Base-by-base conservation (phyloP, 2,797 vertebrate species). In the Diplodus puntazzo region DNA sequence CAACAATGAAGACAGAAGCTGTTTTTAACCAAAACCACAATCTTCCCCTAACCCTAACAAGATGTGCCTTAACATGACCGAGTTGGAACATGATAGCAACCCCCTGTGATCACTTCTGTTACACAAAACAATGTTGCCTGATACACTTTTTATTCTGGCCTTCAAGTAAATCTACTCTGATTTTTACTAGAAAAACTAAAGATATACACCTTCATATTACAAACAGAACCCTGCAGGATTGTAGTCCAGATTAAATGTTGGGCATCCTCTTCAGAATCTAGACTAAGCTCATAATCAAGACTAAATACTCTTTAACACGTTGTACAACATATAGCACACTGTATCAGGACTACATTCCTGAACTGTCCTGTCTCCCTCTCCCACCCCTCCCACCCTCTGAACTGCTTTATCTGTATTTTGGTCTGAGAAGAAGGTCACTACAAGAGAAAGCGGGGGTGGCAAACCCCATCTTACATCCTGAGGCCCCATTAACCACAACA, bases 391-490 rank as follows among this genome's bases (percentile, higher is more conserved):
- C 18, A 52, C 30, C 45, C 30, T 20, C 57, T 42, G 12, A 39
- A 5, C 9, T 21, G 3, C 53, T 42, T 17, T 69, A 16, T 65
- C 27, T 79, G 50, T 75, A 48, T 75, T 68, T 62, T 25, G 27
- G 13, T 52, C 68, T 50, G 57, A 70, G 59, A 57, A 65, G 30
- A 62, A 65, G 43, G 34, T 39, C 63, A n/a, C 23, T 53, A 30
- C 12, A 27, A 65, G 63, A 23, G 34, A 63, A 46, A 53, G 52
- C 1, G 58, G 73, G 73, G 73, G 53, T 61, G 69, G 52, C 66
- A 42, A 30, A 61, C 46, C 62, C 63, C 45, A 75, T 60, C 17
- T 68, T 42, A 61, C 25, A 52, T 60, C 64, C 68, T 12, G 20
- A 62, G 25, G 54, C 60, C 27, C 17, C 42, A 64, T 55, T 75